Evolutionary conservation across 2,113 vertebrate species (phyloP), one percentile per base, ranked within the genome.

Genomic region (Brienomyrus brachyistius): DNA sequence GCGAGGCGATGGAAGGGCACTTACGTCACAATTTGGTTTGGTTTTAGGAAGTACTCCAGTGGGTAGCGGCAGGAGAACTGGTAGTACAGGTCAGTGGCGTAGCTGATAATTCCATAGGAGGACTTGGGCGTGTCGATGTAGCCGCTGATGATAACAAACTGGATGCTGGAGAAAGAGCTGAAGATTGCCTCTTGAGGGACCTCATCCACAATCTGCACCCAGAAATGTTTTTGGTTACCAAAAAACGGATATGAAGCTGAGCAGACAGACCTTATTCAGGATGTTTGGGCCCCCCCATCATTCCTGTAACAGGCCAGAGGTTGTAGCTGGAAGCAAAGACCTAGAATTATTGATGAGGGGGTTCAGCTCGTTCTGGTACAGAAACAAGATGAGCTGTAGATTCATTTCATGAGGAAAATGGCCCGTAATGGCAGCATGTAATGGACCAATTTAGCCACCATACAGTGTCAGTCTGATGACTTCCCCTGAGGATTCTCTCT

Each of bases 21-120:
- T 94, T 90, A 97, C 96, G 94, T 93, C 9, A 94, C 85, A 66
- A 96, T 94, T 90, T 95, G 74, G 59, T 95, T 96, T 93, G 96
- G 95, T 93, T 96, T 97, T 51, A 97, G 54, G 40, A 97, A 91
- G 89, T 97, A 97, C 90, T 96, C 95, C 83, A 97, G 92, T 0
- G 96, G 96, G 91, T 97, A 97, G 51, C 92, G 94, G 91, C 96
- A 97, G 90, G 96, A 95, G 91, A 97, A 96, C 74, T 94, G 94
- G 74, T 97, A 97, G 94, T 95, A 95, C 21, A 97, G 93, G 89
- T 97, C 95, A 17, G 96, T 96, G 89, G 94, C 90, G 90, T 96
- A 97, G 92, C 95, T 96, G 91, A 97, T 94, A 40, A 95, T 0
- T 2, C 95, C 95, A 13, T 52, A 86, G 5, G 91, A 90, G 0